Percentiles rank a stretch among this genome's conserved stretches.
These are phyloP conservation scores for Artibeus jamaicensis DNA, from an alignment of 2,797 vertebrate species.

Conservation along the genomic window DNA sequence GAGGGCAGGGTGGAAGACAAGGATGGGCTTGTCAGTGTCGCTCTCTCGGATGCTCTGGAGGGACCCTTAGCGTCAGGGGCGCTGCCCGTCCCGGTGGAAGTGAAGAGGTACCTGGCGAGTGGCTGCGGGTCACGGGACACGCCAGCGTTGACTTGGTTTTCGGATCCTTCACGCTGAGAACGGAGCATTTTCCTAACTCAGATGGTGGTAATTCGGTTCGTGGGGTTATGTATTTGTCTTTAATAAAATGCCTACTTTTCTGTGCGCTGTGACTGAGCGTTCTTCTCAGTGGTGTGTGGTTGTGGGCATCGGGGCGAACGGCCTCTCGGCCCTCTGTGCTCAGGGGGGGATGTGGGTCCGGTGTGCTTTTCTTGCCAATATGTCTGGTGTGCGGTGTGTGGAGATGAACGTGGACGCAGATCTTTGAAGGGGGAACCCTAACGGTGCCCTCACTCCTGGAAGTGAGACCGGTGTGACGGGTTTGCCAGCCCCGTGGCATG, in stretches of 20 bases:
- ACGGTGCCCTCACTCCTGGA: constrained; percentile 20
- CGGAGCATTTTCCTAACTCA: constrained; percentile 20
- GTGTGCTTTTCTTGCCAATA: neutral
- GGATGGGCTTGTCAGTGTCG: constrained; percentile 53
- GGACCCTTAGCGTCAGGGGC: constrained; percentile 47
- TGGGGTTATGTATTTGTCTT: neutral
- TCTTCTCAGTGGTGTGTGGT: constrained; percentile 31
- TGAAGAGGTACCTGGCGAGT: constrained; percentile 33
- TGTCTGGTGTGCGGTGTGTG: constrained; percentile 10
- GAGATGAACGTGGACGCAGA: neutral
- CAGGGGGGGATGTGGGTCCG: neutral
- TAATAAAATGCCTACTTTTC: constrained; percentile 78
- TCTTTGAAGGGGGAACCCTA: constrained; percentile 12
- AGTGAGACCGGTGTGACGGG: constrained; percentile 39
- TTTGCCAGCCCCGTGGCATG: neutral
- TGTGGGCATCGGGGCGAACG: neutral
- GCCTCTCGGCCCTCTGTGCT: neutral
- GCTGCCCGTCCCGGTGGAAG: constrained; percentile 29
- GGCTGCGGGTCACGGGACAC: constrained; percentile 41
- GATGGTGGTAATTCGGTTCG: neutral
- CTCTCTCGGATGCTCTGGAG: constrained; percentile 68
- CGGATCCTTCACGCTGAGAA: constrained; percentile 25
- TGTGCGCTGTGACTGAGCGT: constrained; percentile 41
- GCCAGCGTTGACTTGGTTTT: constrained; percentile 63
- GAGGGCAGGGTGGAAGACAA: constrained; percentile 64